Evolutionary conservation across 2,113 vertebrate genomes (phyloP).

Genomic region (Crotalus tigris): DNA sequence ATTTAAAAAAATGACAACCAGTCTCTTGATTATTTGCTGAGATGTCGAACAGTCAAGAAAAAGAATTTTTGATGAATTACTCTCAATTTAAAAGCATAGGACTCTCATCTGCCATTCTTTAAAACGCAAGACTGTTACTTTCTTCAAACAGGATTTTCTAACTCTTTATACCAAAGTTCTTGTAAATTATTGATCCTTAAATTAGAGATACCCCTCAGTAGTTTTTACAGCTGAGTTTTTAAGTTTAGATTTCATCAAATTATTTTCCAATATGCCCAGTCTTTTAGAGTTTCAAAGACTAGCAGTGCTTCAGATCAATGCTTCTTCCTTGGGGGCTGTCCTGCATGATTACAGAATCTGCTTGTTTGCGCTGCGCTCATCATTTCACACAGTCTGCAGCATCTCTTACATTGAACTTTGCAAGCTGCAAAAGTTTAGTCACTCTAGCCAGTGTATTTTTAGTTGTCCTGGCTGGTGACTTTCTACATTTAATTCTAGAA

Average conservation of each 20-base stretch:
- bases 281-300: background rate
- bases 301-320: background rate
- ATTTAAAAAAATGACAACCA: background rate
- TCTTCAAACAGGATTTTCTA: background rate
- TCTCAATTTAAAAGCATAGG: background rate
- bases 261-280: background rate
- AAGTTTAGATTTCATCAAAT: background rate
- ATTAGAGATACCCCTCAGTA: background rate
- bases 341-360: background rate
- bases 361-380: background rate
- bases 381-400: background rate
- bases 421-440: background rate
- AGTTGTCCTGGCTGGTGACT: background rate
- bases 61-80: background rate
- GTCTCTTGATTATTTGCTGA: background rate
- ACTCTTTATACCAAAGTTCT: background rate
- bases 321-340: background rate
- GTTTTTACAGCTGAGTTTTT: background rate
- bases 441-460: background rate
- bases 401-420: background rate
- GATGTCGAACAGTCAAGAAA: background rate
- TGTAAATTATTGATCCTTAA: background rate
- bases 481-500: background rate
- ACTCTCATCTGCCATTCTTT: background rate
- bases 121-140: background rate